phyloP scores from a whole-genome alignment of 53 echinoderm and acorn worm species.

The Patiria pectinifera region DNA sequence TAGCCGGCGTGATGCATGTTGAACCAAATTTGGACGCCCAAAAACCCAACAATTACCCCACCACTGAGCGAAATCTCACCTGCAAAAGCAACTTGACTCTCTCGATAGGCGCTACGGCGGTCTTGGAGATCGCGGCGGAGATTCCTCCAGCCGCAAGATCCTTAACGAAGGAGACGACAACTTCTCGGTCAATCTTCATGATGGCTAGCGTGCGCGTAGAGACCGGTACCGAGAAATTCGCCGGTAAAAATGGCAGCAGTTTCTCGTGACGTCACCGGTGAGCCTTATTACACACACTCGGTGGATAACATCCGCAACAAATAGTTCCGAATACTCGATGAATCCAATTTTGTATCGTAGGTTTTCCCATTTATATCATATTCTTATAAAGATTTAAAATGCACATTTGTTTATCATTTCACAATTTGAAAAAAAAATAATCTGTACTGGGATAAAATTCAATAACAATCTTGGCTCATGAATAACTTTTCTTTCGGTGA shows the following conservation, averaged over 20 bases:
- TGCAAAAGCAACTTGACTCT: slow-evolving; percentile 98
- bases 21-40: neutral
- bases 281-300: slow-evolving; percentile 7
- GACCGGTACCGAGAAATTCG: neutral
- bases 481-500: slow-evolving; percentile 12
- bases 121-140: slow-evolving; percentile 99
- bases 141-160: slow-evolving; percentile 99
- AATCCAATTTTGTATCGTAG: neutral
- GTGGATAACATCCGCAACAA: neutral
- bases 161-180: slow-evolving; percentile 72
- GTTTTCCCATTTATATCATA: no score
- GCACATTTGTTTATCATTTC: no score
- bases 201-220: slow-evolving; percentile 6
- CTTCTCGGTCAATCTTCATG: slow-evolving; percentile 54
- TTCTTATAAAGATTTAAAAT: no score
- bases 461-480: neutral
- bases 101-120: slow-evolving; percentile 99
- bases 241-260: slow-evolving; percentile 42
- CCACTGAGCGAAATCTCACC: slow-evolving; percentile 59
- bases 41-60: slow-evolving; percentile 39
- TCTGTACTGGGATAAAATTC: neutral
- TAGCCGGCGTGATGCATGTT: neutral
- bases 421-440: neutral
- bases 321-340: neutral
- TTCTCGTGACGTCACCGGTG: slow-evolving; percentile 25